Evolutionary conservation across 2,113 vertebrate species (phyloP).

Genomic region (Trichechus manatus): DNA sequence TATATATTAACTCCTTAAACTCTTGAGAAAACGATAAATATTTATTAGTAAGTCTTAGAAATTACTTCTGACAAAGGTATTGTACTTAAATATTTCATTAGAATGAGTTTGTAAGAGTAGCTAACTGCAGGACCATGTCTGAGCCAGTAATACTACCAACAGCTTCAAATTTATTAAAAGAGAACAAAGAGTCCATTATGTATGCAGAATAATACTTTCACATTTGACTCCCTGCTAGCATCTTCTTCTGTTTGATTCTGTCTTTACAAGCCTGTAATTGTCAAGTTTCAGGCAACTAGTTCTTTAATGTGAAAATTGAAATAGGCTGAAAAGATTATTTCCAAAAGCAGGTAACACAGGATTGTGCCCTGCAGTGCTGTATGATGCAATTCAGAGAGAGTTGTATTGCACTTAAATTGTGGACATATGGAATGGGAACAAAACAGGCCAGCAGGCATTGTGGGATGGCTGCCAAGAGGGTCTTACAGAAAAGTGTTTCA

Average conservation of each 20-base stretch:
- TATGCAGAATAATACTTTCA: conserved; percentile 80
- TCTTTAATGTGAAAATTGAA: conserved; percentile 88
- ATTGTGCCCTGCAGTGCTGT: conserved; percentile 75
- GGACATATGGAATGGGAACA: conserved; percentile 85
- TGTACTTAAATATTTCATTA: conserved; percentile 65
- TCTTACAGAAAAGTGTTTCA: conserved; percentile 80
- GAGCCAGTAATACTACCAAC: conserved; percentile 53
- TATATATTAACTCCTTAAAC: conserved; percentile 72
- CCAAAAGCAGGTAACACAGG: conserved; percentile 73
- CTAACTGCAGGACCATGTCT: conserved; percentile 40
- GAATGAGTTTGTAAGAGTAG: conserved; percentile 55
- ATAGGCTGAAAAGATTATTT: conserved; percentile 83
- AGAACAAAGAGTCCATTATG: conserved; percentile 67
- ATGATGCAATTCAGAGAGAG: conserved; percentile 72
- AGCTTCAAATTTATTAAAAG: conserved; percentile 74
- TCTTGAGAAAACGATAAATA: conserved; percentile 64
- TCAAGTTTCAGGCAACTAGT: conserved; percentile 78
- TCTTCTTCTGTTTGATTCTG: conserved; percentile 84
- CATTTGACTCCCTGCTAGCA: conserved; percentile 77
- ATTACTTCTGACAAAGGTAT: conserved; percentile 57
- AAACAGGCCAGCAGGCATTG: conserved; percentile 78
- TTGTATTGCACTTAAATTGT: conserved; percentile 78
- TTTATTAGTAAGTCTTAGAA: conserved; percentile 62
- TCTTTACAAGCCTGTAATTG: conserved; percentile 82
- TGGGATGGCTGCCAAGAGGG: conserved; percentile 83